Evolutionary conservation across 2,888 invertebrate genomes (phyloP).

Genomic region (Eueremaeus valkanovi): DNA sequence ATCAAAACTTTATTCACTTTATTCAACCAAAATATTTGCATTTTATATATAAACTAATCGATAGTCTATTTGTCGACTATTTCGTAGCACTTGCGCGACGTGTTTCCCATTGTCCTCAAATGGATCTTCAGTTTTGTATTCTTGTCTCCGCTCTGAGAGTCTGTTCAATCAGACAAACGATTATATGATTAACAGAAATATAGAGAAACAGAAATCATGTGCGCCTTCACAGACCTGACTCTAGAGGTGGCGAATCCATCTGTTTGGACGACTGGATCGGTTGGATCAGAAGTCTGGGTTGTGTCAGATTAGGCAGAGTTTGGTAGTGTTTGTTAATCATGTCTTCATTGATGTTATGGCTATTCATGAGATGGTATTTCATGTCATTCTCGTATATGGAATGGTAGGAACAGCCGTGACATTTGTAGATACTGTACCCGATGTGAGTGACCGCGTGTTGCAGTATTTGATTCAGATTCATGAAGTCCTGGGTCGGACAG

Average conservation of each 20-base stretch:
- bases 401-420: constrained; percentile 61
- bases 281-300: background rate
- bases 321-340: constrained; percentile 30
- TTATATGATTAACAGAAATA: too few relatives aligned
- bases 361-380: constrained; percentile 32
- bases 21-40: too few relatives aligned
- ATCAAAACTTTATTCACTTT: background rate
- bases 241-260: background rate
- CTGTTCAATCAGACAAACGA: background rate
- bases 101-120: constrained; percentile 31
- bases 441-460: constrained; percentile 65
- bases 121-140: constrained; percentile 26
- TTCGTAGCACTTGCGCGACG: constrained; percentile 27
- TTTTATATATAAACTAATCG: too few relatives aligned
- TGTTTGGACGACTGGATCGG: background rate
- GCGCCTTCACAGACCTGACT: background rate
- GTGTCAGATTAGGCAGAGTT: constrained; percentile 7
- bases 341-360: constrained; percentile 22
- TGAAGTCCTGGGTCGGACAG: constrained; percentile 51
- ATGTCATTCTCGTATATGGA: constrained; percentile 29
- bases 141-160: background rate
- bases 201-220: too few relatives aligned
- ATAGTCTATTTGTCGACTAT: constrained; percentile 28
- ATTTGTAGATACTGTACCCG: constrained; percentile 69
- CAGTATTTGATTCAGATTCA: constrained; percentile 58